phyloP scores from a whole-genome alignment of 2,113 vertebrate species.

The Myxocyprinus asiaticus region DNA sequence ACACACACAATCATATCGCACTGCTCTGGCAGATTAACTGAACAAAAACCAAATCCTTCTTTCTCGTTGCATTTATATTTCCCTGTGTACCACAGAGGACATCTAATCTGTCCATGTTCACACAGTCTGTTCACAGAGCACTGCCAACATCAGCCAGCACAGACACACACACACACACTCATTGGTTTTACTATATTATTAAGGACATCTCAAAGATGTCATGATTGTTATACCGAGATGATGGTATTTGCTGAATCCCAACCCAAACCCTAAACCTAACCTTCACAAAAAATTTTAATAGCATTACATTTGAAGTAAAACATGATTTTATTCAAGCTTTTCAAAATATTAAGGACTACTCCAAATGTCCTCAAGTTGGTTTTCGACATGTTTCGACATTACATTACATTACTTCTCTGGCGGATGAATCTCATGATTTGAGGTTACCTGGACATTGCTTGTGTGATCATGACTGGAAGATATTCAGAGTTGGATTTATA shows the following conservation, averaged over 20 bases:
- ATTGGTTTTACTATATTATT: not conserved
- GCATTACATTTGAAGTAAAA: too few relatives aligned
- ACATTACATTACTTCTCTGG: too few relatives aligned
- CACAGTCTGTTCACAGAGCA: conserved; percentile 61
- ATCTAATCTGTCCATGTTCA: conserved; percentile 68
- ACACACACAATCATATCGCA: conserved; percentile 14
- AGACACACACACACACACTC: conserved; percentile 39
- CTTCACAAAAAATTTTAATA: too few relatives aligned
- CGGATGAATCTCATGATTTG: too few relatives aligned
- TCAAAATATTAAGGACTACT: too few relatives aligned
- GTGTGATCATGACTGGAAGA: too few relatives aligned
- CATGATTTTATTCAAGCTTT: too few relatives aligned
- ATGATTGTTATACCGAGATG: not conserved
- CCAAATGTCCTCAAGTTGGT: too few relatives aligned
- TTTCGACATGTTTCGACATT: too few relatives aligned
- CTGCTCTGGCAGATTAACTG: conserved; percentile 37
- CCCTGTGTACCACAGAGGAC: conserved; percentile 56
- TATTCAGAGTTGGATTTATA: too few relatives aligned
- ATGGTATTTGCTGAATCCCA: not conserved
- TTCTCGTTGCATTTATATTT: conserved; percentile 41
- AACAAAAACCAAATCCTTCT: conserved; percentile 51
- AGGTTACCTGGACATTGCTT: too few relatives aligned
- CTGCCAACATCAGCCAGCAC: conserved; percentile 65
- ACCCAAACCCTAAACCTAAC: not conserved
- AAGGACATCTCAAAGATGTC: not conserved